Conservation (phyloP, 1,140 invertebrate genomes). For the Stenopsyche tienmushanensis region DNA sequence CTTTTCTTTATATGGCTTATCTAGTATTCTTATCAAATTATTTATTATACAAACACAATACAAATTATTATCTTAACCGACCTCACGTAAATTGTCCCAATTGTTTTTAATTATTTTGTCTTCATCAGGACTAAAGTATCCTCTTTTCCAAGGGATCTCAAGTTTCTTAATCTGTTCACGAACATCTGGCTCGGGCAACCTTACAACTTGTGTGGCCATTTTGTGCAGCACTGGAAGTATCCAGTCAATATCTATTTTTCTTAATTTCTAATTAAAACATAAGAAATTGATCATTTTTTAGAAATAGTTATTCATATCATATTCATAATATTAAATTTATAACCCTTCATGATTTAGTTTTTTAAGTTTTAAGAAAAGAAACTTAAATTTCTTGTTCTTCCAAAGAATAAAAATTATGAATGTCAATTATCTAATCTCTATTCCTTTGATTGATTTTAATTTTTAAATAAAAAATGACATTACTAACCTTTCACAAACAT, state of each 20-base stretch:
- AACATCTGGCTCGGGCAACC: conserved; percentile 17
- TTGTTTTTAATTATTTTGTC: conserved; percentile 30
- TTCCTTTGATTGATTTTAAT: too few relatives aligned
- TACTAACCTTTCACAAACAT: too few relatives aligned
- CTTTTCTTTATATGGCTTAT: neutral
- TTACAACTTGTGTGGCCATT: neutral
- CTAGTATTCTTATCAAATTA: neutral
- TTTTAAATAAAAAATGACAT: too few relatives aligned
- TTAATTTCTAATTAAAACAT: too few relatives aligned
- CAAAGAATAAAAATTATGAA: too few relatives aligned
- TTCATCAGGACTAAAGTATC: conserved; percentile 27
- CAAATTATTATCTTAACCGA: too few relatives aligned
- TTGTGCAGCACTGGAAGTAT: conserved; percentile 26
- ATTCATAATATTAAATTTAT: neutral
- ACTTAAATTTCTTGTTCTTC: neutral
- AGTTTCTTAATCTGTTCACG: conserved; percentile 19
- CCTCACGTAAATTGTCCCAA: too few relatives aligned
- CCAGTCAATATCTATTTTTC: conserved; percentile 9
- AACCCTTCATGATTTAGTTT: conserved; percentile 1
- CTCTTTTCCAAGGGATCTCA: conserved; percentile 15
- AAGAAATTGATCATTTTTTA: neutral
- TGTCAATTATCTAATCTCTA: too few relatives aligned
- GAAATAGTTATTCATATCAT: conserved; percentile 1
- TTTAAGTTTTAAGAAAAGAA: neutral
- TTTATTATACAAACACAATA: conserved; percentile 3